Conservation (phyloP, 2,888 invertebrate species). For the Brachylomia viminalis region DNA sequence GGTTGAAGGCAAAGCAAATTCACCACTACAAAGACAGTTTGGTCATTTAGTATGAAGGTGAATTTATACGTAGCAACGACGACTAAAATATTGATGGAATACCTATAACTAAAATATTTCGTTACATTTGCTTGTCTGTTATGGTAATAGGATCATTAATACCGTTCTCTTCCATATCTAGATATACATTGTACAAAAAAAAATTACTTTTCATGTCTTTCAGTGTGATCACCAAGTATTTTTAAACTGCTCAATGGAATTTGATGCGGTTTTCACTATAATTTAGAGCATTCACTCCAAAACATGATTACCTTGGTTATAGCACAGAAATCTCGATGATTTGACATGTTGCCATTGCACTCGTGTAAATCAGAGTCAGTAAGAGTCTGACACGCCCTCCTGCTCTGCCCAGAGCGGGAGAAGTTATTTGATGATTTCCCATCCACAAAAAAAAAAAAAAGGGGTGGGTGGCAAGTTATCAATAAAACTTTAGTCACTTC, state of each 20-base stretch:
- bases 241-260: neutral
- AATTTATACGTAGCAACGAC: neutral
- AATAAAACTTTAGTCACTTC: neutral
- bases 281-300: neutral
- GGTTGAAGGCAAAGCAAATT: slow-evolving; percentile 17
- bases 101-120: neutral
- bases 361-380: no score
- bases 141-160: neutral
- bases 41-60: slow-evolving; percentile 5
- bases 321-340: neutral
- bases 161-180: neutral
- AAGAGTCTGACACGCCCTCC: no score
- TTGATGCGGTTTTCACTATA: neutral
- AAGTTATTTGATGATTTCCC: no score
- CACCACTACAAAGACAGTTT: slow-evolving; percentile 21
- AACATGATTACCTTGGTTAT: neutral
- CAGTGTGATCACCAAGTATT: no score
- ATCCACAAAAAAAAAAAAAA: no score
- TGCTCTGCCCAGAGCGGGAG: no score
- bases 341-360: neutral
- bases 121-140: neutral
- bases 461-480: neutral
- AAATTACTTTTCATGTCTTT: no score
- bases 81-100: neutral
- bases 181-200: neutral